Base-by-base conservation (phyloP, 2,113 vertebrate species). In the Puntigrus tetrazona region DNA sequence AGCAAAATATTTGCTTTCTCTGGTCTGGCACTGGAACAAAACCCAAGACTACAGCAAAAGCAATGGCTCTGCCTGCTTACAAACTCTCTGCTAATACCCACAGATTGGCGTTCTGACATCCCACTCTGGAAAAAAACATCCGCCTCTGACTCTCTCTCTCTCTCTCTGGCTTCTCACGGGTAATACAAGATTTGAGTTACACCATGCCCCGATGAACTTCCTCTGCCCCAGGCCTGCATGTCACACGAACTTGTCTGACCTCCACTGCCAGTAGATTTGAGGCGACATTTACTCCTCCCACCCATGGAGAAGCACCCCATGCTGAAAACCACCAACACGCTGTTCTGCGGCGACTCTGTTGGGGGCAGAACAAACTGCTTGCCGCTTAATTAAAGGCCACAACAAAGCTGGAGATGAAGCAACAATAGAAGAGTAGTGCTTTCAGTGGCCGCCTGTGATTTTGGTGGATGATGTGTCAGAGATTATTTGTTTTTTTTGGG, bases 311-410 rank as follows among this genome's bases (percentile, higher is more conserved):
- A 78, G 55, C 57, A 78, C 83, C 75, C 73, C 72, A 76, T 67
- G 75, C 65, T 83, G 70, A 59, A 85, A 84, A 85, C 88, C 72
- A 50, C 83, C 65, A 86, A 75, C 43, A 73, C 80, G 45, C 31
- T 61, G 83, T 65, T 85, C 70, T 88, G 88, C 38, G 86, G 79
- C 25, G 34, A 52, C 61, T 45, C 91, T 90, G 90, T 91, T 92
- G 91, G 91, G 90, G 90, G 87, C 90, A 89, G 90, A 93, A 91
- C 61, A 27, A 91, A 92, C 91, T 27, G 85, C 90, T 87, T 87
- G 89, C 84, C 88, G 85, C 6, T 74, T 94, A 94, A 94, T 94
- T 92, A 94, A 89, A 94, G 93, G 89, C 88, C 84, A 86, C 85
- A 90, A 88, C 90, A 87, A 90, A 88, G 82, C 87, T 88, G 89